A percentile compares a stretch with the other conserved stretches of the same genome.
Conservation (phyloP, 2,888 invertebrate genomes). For the Drosophila barbarae region DNA sequence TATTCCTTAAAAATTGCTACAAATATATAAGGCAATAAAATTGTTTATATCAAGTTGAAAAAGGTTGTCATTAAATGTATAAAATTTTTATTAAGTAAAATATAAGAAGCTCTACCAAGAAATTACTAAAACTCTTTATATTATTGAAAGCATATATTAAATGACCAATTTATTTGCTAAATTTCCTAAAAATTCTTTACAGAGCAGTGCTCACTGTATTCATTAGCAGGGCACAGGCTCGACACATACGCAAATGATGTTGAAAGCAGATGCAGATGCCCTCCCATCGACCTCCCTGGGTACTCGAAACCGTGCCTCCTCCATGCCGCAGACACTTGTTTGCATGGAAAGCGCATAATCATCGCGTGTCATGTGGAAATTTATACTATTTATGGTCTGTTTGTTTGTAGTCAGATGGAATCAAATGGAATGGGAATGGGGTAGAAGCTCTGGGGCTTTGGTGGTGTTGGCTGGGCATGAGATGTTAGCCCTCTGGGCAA, state of each 20-base stretch:
- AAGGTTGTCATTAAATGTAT: no score
- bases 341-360: conserved; percentile 71
- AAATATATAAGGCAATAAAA: no score
- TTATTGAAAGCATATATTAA: no score
- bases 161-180: no score
- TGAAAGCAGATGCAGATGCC: conserved; percentile 50
- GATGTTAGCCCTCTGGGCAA: conserved; percentile 44
- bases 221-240: conserved; percentile 43
- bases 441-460: conserved; percentile 10
- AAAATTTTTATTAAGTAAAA: no score
- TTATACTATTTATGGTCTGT: conserved; percentile 73
- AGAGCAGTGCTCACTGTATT: conserved; percentile 24
- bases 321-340: conserved; percentile 42
- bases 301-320: background rate
- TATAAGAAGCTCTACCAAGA: no score
- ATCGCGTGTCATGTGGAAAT: conserved; percentile 76
- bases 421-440: conserved; percentile 31
- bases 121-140: no score
- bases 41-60: no score
- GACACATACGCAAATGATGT: conserved; percentile 72
- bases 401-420: conserved; percentile 53
- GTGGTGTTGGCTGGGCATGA: conserved; percentile 6
- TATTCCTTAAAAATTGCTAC: no score
- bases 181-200: background rate
- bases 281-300: conserved; percentile 24